These are phyloP conservation scores for Sandelia bainsii DNA, from an alignment of 2,797 vertebrate genomes.

Conservation along the genomic window DNA sequence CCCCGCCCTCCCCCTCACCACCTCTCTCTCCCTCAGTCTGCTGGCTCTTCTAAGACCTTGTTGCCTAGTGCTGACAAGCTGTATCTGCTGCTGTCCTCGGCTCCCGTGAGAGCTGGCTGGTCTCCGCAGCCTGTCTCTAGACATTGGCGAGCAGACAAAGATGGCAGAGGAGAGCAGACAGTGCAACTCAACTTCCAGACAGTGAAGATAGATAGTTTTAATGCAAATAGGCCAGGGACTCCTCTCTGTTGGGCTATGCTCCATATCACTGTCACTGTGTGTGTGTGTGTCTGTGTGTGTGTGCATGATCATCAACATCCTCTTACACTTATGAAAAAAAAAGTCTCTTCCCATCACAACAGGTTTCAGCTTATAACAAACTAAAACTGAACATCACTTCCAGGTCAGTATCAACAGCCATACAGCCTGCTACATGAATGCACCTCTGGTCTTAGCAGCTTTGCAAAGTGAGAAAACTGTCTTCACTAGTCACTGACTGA, in stretches of 20 bases:
- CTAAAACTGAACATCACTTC: not conserved
- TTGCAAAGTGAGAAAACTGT: conserved; percentile 15
- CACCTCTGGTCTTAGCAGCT: conserved; percentile 12
- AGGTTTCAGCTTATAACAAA: not conserved
- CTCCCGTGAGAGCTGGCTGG: conserved; percentile 47
- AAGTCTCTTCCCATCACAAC: not conserved
- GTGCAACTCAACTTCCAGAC: conserved; percentile 32
- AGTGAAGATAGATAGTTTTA: conserved; percentile 40
- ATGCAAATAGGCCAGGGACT: conserved; percentile 38
- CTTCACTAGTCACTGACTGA: conserved; percentile 13
- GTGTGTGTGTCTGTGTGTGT: conserved; percentile 24
- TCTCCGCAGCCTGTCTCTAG: conserved; percentile 45
- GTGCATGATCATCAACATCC: not conserved
- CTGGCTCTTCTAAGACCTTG: conserved; percentile 30
- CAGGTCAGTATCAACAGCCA: conserved; percentile 6
- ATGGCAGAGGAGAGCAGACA: conserved; percentile 44
- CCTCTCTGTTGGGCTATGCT: conserved; percentile 13
- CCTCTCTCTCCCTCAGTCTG: conserved; percentile 24
- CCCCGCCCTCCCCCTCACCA: not conserved
- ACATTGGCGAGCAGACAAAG: conserved; percentile 37
- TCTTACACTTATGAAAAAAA: not conserved
- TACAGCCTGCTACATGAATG: not conserved
- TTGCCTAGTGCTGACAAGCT: conserved; percentile 49
- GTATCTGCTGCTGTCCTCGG: conserved; percentile 53
- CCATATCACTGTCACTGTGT: conserved; percentile 5